Conservation (phyloP, 2,113 vertebrate species). For the Tachysurus vachellii region DNA sequence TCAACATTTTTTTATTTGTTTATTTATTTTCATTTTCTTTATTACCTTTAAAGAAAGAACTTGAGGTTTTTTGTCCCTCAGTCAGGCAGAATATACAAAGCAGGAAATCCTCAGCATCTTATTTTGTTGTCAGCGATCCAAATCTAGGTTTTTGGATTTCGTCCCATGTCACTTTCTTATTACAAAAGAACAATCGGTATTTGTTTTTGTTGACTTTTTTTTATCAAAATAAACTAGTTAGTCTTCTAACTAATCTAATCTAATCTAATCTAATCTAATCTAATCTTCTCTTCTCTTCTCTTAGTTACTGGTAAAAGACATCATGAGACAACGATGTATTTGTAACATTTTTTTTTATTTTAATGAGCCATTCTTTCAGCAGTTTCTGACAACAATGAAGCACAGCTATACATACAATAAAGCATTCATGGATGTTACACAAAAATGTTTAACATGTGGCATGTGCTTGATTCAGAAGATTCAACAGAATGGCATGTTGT, state of each 20-base stretch:
- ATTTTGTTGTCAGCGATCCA: not conserved
- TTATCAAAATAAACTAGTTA: too few relatives aligned
- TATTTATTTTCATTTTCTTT: too few relatives aligned
- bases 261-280: too few relatives aligned
- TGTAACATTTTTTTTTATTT: constrained; percentile 15
- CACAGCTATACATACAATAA: constrained; percentile 17
- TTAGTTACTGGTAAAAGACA: too few relatives aligned
- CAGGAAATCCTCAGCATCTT: not conserved
- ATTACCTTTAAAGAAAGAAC: not conserved
- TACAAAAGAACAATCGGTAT: not conserved
- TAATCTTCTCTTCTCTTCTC: too few relatives aligned
- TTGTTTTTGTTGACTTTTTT: not conserved
- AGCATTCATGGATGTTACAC: constrained; percentile 26
- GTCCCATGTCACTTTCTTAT: not conserved
- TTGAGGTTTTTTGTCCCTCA: not conserved
- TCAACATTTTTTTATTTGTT: not conserved
- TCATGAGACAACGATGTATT: not conserved
- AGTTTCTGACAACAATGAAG: constrained; percentile 20
- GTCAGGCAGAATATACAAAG: not conserved
- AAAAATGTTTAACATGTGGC: constrained; percentile 32
- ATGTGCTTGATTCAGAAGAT: constrained; percentile 2
- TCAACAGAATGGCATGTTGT: not conserved
- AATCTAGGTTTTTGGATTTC: not conserved
- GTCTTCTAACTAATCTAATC: too few relatives aligned
- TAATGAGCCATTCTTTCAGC: constrained; percentile 32